These are phyloP conservation scores for Triops longicaudatus DNA, from an alignment of 1,140 invertebrate genomes.

Conservation along the genomic window DNA sequence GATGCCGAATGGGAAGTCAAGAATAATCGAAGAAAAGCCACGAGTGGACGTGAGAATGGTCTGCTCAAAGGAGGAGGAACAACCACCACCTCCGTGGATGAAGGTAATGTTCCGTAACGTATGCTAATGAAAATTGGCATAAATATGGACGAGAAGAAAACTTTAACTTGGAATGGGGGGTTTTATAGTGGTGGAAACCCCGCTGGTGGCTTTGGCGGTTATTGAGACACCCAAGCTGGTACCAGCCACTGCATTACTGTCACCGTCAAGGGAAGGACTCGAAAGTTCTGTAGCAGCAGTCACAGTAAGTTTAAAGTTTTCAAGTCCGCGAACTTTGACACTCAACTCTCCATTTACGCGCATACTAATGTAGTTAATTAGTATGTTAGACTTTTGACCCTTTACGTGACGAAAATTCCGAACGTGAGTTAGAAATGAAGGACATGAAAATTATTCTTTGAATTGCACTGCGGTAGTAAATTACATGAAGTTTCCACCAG, in stretches of 20 bases:
- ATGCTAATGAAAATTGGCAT: not conserved
- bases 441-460: too few relatives aligned
- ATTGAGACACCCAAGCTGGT: slow-evolving; percentile 1
- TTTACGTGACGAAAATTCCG: too few relatives aligned
- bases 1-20: not conserved
- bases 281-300: not conserved
- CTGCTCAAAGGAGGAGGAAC: not conserved
- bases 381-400: too few relatives aligned
- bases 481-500: too few relatives aligned
- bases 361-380: too few relatives aligned
- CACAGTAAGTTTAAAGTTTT: too few relatives aligned
- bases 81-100: not conserved
- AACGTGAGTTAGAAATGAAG: too few relatives aligned
- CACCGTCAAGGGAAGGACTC: not conserved
- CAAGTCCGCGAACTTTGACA: too few relatives aligned
- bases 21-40: not conserved
- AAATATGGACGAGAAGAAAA: not conserved
- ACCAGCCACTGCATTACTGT: not conserved
- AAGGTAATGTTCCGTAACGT: slow-evolving; percentile 4
- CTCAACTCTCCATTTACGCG: too few relatives aligned
- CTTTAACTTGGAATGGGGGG: not conserved
- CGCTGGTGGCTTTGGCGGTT: not conserved
- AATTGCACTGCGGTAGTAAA: too few relatives aligned
- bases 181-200: not conserved
- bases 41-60: not conserved